phyloP scores from a whole-genome alignment of 2,113 vertebrate genomes.

The Corvus moneduloides region DNA sequence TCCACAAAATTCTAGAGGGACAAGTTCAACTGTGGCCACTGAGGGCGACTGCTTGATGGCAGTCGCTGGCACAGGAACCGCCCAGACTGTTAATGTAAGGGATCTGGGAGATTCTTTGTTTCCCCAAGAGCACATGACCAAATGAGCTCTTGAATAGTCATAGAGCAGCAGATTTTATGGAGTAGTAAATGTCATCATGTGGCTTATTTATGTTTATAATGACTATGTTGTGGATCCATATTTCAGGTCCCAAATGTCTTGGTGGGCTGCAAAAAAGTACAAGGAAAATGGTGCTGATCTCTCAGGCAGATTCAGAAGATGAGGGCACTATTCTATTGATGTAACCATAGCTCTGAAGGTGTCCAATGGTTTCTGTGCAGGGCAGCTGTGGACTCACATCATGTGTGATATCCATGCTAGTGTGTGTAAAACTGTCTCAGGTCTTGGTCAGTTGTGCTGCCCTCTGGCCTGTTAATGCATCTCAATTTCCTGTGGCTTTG shows the following conservation, averaged over 20 bases:
- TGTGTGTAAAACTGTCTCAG: not conserved
- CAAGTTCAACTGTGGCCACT: not conserved
- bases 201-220: not conserved
- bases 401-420: fast-evolving
- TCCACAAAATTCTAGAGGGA: not conserved
- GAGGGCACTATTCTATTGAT: not conserved
- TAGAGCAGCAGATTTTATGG: not conserved
- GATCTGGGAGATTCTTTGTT: not conserved
- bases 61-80: not conserved
- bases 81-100: not conserved
- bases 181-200: not conserved
- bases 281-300: not conserved
- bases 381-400: not conserved
- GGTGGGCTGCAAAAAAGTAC: not conserved
- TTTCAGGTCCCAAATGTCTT: not conserved
- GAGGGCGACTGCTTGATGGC: not conserved
- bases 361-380: not conserved
- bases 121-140: not conserved
- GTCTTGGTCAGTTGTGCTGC: not conserved
- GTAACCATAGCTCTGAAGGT: not conserved
- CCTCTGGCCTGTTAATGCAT: not conserved
- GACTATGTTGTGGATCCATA: not conserved
- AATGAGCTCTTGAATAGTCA: not conserved
- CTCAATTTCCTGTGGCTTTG: not conserved
- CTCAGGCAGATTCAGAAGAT: not conserved